Base-by-base conservation (phyloP, 1,140 invertebrate species). In the Phymorhynchus buccinoides region DNA sequence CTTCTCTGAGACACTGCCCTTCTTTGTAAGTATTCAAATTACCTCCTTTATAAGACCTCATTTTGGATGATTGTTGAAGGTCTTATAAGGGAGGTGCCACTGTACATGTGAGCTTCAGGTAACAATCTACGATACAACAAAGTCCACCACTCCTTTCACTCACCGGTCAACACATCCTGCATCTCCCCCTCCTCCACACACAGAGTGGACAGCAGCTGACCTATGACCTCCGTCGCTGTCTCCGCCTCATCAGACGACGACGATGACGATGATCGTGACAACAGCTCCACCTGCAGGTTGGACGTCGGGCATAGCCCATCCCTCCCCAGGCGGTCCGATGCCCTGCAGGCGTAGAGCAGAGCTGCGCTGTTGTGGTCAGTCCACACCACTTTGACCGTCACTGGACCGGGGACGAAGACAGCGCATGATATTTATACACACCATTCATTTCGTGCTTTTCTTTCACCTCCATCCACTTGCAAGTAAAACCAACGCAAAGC, bases 381-480 rank as follows among this genome's bases (percentile, higher is more conserved):
- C 81, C 81, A 83, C n/a, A 83, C 41, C 81, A 83, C 81, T 30
- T 83, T 66, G 9, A 83, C 32, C 9, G 39, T 71, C 39, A 73
- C 81, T 83, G 66, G 0, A 52, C 35, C 37, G 6, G 32, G 12
- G 41, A 18, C 32, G 44, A 44, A 52, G 41, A 37, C 37, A 52
- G 48, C 12, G 22, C n/a, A n/a, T n/a, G n/a, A n/a, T n/a, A n/a
- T n/a, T n/a, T n/a, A n/a, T n/a, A n/a, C n/a, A n/a, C n/a, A n/a
- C n/a, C n/a, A n/a, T n/a, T n/a, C n/a, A n/a, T n/a, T n/a, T n/a
- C n/a, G n/a, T n/a, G n/a, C n/a, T n/a, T n/a, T n/a, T n/a, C n/a
- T n/a, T n/a, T n/a, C n/a, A n/a, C n/a, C n/a, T n/a, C n/a, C n/a
- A n/a, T n/a, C n/a, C n/a, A n/a, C n/a, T n/a, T n/a, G n/a, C n/a